Conservation (phyloP, 2,797 vertebrate species). For the Rhinogobio ventralis region DNA sequence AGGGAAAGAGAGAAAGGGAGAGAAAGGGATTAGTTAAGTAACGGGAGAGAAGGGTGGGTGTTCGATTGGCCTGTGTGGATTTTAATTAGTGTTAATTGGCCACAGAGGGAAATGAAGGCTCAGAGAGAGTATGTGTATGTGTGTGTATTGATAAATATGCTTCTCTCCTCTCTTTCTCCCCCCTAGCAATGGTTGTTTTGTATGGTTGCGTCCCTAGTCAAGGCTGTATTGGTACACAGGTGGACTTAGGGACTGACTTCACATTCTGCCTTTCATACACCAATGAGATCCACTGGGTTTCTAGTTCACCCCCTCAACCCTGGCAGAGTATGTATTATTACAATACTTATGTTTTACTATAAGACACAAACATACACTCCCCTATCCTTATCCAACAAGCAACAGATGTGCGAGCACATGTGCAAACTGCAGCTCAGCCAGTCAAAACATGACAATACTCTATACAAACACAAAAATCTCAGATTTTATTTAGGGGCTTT, state of each 20-base stretch:
- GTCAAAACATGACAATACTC: slow-evolving; percentile 49
- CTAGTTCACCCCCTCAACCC: slow-evolving; percentile 40
- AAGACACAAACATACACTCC: slow-evolving; percentile 44
- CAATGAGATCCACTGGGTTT: slow-evolving; percentile 52
- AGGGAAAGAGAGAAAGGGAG: slow-evolving; percentile 57
- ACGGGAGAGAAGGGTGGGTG: slow-evolving; percentile 64
- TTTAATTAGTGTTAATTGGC: slow-evolving; percentile 84
- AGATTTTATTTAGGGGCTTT: slow-evolving; percentile 37
- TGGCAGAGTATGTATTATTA: slow-evolving; percentile 34
- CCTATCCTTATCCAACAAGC: slow-evolving; percentile 31
- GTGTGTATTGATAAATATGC: slow-evolving; percentile 38
- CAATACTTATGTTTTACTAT: slow-evolving; percentile 58
- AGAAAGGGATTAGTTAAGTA: slow-evolving; percentile 53
- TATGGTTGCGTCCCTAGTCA: slow-evolving; percentile 66
- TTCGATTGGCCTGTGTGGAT: slow-evolving; percentile 69
- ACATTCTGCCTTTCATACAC: slow-evolving; percentile 14
- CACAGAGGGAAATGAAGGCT: slow-evolving; percentile 76
- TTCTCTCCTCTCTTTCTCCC: slow-evolving; percentile 44
- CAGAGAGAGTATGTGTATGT: slow-evolving; percentile 27
- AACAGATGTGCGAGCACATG: slow-evolving; percentile 40
- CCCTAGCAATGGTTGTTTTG: slow-evolving; percentile 62
- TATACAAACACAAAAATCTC: slow-evolving; percentile 60
- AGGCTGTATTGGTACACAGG: slow-evolving; percentile 82
- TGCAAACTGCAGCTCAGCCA: slow-evolving; percentile 24
- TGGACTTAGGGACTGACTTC: slow-evolving; percentile 68